Evolutionary conservation across 1,140 invertebrate species (phyloP).

Genomic region (Bombus sibiricus): DNA sequence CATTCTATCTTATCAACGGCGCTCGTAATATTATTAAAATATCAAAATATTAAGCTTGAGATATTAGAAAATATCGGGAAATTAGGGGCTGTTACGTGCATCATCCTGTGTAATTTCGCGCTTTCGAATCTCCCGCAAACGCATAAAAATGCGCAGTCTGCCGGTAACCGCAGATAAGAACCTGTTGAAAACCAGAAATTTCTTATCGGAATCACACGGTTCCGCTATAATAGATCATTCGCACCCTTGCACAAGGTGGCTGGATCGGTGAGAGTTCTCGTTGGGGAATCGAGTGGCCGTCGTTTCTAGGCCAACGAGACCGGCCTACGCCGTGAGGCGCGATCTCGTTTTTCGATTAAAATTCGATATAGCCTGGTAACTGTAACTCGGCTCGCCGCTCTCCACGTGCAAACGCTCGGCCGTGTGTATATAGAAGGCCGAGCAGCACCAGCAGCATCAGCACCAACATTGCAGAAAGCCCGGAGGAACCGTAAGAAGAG

Average conservation of each 20-base stretch:
- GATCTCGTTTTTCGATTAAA: conserved; percentile 66
- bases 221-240: not conserved
- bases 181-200: too few species aligned
- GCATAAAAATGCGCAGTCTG: too few species aligned
- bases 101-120: too few species aligned
- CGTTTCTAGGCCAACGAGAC: conserved; percentile 59
- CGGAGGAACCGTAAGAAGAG: conserved; percentile 39
- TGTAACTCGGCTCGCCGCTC: conserved; percentile 52
- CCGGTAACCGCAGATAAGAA: too few species aligned
- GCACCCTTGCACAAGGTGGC: not conserved
- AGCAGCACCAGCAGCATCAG: not conserved
- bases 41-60: too few species aligned
- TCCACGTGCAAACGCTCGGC: not conserved
- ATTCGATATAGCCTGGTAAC: conserved; percentile 63
- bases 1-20: too few species aligned
- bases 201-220: too few species aligned
- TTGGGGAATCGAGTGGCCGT: not conserved
- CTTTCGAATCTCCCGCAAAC: too few species aligned
- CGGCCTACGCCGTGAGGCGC: conserved; percentile 52
- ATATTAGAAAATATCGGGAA: too few species aligned
- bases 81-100: too few species aligned
- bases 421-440: not conserved
- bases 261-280: conserved; percentile 7
- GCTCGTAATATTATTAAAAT: too few species aligned
- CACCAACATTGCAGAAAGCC: conserved; percentile 10